Conservation (phyloP, 2,888 invertebrate species). For the Stenchaetothrips biformis region DNA sequence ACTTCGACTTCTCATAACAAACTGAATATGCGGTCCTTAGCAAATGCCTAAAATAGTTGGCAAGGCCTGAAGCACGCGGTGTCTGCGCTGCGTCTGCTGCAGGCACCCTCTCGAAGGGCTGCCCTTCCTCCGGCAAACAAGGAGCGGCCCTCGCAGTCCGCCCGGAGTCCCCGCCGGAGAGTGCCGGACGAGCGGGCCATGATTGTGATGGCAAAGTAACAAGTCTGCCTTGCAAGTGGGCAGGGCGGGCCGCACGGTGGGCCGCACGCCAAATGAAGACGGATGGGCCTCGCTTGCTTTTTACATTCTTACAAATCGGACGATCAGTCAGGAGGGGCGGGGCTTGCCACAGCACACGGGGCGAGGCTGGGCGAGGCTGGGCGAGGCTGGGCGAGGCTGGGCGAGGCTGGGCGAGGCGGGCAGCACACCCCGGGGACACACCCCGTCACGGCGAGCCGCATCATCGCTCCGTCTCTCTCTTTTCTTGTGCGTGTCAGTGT, state of each 20-base stretch:
- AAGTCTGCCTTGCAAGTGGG: not conserved
- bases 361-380: not conserved
- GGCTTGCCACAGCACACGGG: too few species aligned
- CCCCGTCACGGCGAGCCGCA: not conserved
- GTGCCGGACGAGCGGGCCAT: not conserved
- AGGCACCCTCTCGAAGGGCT: too few species aligned
- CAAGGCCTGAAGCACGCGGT: too few species aligned
- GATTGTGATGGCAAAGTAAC: constrained; percentile 5
- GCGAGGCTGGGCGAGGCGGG: not conserved
- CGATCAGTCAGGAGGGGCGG: constrained; percentile 18
- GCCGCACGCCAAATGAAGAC: constrained; percentile 12
- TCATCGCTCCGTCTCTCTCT: too few species aligned
- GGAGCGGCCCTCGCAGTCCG: not conserved
- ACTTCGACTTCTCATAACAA: too few species aligned
- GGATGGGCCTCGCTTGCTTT: constrained; percentile 7
- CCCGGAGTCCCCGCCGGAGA: not conserved
- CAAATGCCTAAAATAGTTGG: too few species aligned
- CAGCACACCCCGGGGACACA: not conserved
- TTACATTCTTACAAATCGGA: constrained; percentile 23
- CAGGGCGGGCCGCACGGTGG: not conserved
- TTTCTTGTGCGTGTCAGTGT: too few species aligned
- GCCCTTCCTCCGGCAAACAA: not conserved
- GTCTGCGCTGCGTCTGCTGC: too few species aligned
- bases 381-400: not conserved
- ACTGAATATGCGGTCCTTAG: too few species aligned